phyloP scores from a whole-genome alignment of 1,140 invertebrate species.

The Monochamus saltuarius region DNA sequence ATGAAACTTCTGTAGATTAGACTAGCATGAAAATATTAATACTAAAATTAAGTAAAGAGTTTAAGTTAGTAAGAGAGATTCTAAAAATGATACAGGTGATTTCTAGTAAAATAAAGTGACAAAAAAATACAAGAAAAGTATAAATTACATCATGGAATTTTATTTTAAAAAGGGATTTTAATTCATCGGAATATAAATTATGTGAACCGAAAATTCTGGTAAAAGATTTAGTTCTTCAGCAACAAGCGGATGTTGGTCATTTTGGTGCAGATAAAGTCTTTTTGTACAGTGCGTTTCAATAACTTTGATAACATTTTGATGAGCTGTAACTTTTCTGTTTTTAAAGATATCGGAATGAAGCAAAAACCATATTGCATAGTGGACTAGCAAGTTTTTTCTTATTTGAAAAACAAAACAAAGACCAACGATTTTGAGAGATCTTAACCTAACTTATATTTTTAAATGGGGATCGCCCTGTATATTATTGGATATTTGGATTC shows the following conservation, averaged over 20 bases:
- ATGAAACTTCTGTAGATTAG: not conserved
- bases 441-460: too few relatives aligned
- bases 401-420: too few relatives aligned
- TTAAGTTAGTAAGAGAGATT: not conserved
- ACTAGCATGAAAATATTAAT: not conserved
- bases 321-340: too few relatives aligned
- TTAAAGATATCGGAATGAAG: too few relatives aligned
- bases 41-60: not conserved
- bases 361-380: too few relatives aligned
- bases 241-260: conserved; percentile 8
- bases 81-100: not conserved
- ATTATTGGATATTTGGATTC: too few relatives aligned
- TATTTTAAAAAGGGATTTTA: conserved; percentile 6
- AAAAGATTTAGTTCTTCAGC: not conserved
- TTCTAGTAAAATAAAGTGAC: not conserved
- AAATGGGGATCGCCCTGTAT: too few relatives aligned
- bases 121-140: conserved; percentile 1
- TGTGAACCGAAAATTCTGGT: not conserved
- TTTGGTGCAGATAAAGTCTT: not conserved
- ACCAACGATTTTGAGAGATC: too few relatives aligned
- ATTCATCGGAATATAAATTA: not conserved
- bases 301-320: too few relatives aligned
- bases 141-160: not conserved
- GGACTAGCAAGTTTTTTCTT: too few relatives aligned
- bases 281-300: too few relatives aligned